Percentiles rank a stretch among this genome's conserved stretches.
These are phyloP conservation scores for Onthophagus sagittarius DNA, from an alignment of 2,888 invertebrate genomes.

Conservation along the genomic window DNA sequence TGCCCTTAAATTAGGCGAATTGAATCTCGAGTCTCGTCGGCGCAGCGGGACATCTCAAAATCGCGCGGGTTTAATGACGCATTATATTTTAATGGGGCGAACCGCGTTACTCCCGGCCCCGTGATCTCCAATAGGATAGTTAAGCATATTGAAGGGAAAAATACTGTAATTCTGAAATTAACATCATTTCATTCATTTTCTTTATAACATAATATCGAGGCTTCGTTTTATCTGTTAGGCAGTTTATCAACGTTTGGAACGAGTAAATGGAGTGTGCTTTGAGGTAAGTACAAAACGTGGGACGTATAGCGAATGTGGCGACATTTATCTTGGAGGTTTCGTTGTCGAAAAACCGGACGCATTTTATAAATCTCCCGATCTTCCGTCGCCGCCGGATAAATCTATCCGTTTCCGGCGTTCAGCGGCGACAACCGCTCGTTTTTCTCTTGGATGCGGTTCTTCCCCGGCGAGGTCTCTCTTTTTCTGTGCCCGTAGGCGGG, in stretches of 20 bases:
- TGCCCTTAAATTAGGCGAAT: constrained; percentile 42
- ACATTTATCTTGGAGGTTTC: constrained; percentile 12
- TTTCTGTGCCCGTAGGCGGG: constrained; percentile 1
- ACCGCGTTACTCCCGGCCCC: background rate
- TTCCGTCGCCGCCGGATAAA: constrained; percentile 25
- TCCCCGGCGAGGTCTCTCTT: constrained; percentile 20
- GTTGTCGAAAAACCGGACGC: constrained; percentile 39
- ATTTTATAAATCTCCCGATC: constrained; percentile 38
- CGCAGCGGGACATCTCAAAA: background rate
- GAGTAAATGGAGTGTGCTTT: background rate
- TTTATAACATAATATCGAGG: background rate
- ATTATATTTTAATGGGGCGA: background rate
- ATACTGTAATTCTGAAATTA: background rate
- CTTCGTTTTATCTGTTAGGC: background rate
- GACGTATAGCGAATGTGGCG: background rate
- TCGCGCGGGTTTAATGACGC: background rate
- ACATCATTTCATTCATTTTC: too few species aligned
- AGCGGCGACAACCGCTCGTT: background rate
- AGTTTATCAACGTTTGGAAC: background rate
- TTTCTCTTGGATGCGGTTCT: constrained; percentile 12
- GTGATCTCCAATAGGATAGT: background rate
- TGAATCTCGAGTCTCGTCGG: constrained; percentile 22
- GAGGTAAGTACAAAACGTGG: background rate
- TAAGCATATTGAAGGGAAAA: background rate
- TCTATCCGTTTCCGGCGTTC: constrained; percentile 13